These are phyloP conservation scores for Heliocidaris tuberculata DNA, from an alignment of 35 echinoderm and acorn worm species.

Conservation along the genomic window DNA sequence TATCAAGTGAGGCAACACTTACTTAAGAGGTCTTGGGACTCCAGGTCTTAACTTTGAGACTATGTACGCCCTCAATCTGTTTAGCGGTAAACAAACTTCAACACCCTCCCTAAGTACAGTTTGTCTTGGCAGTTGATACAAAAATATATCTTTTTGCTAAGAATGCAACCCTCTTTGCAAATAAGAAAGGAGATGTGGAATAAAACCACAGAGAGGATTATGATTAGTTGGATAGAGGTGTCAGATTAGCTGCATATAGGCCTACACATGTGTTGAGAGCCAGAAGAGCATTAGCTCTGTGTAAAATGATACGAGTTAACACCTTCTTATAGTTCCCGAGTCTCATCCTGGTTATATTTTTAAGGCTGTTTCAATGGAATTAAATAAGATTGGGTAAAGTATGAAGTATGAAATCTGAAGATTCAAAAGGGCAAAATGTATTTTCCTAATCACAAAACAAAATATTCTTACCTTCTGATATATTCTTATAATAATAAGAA, in stretches of 20 bases:
- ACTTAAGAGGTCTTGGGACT: neutral
- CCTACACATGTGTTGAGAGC: neutral
- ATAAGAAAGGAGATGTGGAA: neutral
- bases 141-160: neutral
- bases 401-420: no score
- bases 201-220: neutral
- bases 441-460: no score
- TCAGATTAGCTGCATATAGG: neutral
- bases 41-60: neutral
- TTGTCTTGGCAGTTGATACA: neutral
- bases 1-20: no score
- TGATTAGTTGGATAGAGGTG: neutral
- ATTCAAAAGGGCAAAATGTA: no score
- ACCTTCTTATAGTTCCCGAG: neutral
- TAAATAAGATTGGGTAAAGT: no score
- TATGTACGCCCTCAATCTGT: neutral
- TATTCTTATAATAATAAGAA: no score
- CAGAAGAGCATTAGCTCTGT: neutral
- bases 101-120: conserved; percentile 1
- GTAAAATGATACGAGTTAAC: neutral
- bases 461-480: no score
- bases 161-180: neutral
- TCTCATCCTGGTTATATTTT: no score
- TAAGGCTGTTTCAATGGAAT: no score
- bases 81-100: conserved; percentile 31